phyloP scores from a whole-genome alignment of 2,113 vertebrate genomes.

The Phocoena sinus region DNA sequence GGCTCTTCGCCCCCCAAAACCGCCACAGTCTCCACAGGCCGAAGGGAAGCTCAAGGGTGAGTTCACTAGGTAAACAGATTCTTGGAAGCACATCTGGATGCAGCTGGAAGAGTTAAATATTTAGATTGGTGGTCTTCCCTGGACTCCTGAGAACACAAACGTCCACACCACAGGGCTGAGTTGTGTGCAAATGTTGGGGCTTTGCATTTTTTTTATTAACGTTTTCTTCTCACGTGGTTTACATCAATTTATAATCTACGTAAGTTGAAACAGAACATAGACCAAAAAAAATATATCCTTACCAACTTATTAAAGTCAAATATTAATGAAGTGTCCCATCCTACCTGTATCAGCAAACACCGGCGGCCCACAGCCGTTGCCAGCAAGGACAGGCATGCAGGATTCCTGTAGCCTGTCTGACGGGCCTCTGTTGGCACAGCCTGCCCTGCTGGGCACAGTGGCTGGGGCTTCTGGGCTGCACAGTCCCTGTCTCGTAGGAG shows the following conservation, averaged over 20 bases:
- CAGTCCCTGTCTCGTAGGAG: neutral
- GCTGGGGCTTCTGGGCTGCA: neutral
- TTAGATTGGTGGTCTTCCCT: constrained; percentile 57
- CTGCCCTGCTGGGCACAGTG: neutral
- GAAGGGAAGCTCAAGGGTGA: neutral
- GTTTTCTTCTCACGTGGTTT: constrained; percentile 79
- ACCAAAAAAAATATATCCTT: constrained; percentile 86
- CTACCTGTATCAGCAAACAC: constrained; percentile 74
- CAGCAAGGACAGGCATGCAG: constrained; percentile 48
- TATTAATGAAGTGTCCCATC: constrained; percentile 80
- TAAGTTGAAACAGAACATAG: constrained; percentile 84
- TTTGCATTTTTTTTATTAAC: constrained; percentile 87
- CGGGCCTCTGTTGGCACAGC: neutral
- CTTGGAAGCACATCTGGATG: constrained; percentile 34
- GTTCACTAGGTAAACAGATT: constrained; percentile 12
- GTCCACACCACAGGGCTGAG: constrained; percentile 65
- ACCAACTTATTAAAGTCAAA: constrained; percentile 80
- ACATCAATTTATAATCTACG: constrained; percentile 87
- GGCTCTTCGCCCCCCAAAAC: neutral
- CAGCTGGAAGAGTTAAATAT: constrained; percentile 61
- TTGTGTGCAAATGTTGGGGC: constrained; percentile 81
- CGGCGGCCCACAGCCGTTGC: constrained; percentile 34
- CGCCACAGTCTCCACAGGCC: neutral
- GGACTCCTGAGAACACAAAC: constrained; percentile 54
- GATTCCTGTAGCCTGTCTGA: constrained; percentile 36